These are phyloP conservation scores for Macquaria australasica DNA, from an alignment of 2,113 vertebrate species.

Conservation along the genomic window DNA sequence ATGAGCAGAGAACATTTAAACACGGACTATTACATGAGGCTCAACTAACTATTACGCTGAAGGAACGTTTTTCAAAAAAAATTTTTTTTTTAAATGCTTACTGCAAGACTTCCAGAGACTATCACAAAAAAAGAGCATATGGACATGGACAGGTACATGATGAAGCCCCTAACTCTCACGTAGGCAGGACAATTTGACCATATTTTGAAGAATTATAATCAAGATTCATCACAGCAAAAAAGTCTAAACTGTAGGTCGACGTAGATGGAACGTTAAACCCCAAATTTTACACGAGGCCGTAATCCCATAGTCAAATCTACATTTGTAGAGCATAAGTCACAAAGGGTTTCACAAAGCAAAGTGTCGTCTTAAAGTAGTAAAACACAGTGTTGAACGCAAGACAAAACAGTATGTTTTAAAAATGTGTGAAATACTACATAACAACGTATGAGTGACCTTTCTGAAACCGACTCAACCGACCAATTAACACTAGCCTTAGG, in stretches of 20 bases:
- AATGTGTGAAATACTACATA: background rate
- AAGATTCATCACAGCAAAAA: too few relatives aligned
- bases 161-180: background rate
- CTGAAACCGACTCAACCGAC: background rate
- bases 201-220: background rate
- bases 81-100: too few relatives aligned
- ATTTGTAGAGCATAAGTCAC: too few relatives aligned
- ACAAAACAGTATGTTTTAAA: background rate
- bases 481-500: background rate
- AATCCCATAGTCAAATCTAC: too few relatives aligned
- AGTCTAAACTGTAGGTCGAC: too few relatives aligned
- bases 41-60: conserved; percentile 63
- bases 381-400: background rate
- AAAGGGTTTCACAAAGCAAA: background rate
- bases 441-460: background rate
- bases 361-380: background rate
- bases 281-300: too few relatives aligned
- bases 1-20: conserved; percentile 75
- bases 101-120: conserved; percentile 25
- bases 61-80: conserved; percentile 40
- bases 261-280: too few relatives aligned
- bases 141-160: background rate
- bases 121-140: background rate
- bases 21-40: conserved; percentile 75
- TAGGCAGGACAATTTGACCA: background rate